Conservation (phyloP, 2,113 vertebrate species). For the Actinemys pallida region DNA sequence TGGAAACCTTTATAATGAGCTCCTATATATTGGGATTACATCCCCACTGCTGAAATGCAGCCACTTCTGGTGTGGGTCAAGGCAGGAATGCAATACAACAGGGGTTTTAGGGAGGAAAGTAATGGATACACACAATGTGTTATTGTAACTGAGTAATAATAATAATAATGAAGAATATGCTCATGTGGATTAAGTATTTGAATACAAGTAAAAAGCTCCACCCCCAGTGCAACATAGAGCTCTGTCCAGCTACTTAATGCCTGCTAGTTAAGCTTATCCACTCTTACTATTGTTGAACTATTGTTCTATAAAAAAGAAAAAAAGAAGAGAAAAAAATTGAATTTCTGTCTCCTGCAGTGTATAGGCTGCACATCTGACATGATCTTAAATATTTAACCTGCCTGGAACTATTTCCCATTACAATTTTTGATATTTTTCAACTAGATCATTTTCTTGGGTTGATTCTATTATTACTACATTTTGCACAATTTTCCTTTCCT, state of each 20-base stretch:
- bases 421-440: background rate
- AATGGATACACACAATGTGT: background rate
- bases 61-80: background rate
- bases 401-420: background rate
- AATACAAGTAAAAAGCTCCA: background rate
- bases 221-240: background rate
- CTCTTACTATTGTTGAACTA: conserved; percentile 39
- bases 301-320: background rate
- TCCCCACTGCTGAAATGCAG: background rate
- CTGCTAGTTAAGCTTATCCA: conserved; percentile 64
- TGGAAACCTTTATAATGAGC: background rate
- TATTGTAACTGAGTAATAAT: background rate
- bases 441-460: background rate
- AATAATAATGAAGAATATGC: background rate
- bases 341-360: background rate
- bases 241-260: conserved; percentile 64
- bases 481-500: background rate
- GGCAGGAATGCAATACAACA: background rate
- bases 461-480: background rate
- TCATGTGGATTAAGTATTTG: background rate
- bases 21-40: background rate
- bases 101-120: background rate
- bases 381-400: conserved; percentile 9
- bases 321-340: background rate
- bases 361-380: background rate